Evolutionary conservation across 2,797 vertebrate species (phyloP), one percentile per base, ranked within the genome.

Genomic region (Masticophis lateralis): DNA sequence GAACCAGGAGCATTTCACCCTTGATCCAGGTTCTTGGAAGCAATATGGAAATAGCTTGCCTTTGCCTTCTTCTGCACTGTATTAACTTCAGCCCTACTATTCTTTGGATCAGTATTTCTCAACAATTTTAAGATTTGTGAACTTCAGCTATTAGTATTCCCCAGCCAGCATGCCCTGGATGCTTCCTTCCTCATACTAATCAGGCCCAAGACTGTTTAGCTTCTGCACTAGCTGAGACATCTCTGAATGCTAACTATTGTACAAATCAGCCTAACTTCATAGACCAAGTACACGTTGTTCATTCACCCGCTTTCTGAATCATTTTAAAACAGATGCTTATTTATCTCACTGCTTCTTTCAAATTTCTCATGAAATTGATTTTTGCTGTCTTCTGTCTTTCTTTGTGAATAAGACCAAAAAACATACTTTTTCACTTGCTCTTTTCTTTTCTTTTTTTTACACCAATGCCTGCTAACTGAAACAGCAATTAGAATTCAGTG

Each of bases 391-490:
- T 37, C 51, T 14, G 61, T 79, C 53, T 92, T 91, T 87, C 28
- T 93, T 92, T 94, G 63, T 90, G 13, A 51, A 94, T 69, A 56
- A 66, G 60, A 79, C 20, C 91, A 43, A 60, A 61, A 53, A 28
- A 22, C 7, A 8, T 79, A 53, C 2, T 20, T 86, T 93, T 88
- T 94, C 32, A 74, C 69, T n/a, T 91, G n/a, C 57, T 83, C 37
- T 83, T 10, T 53, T 47, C 47, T 83, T 63, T n/a, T n/a, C n/a
- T n/a, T 37, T 28, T 60, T 28, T 74, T 89, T 47, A 32, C 47
- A 87, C 91, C 18, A 32, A 93, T n/a, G 25, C 37, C 53, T 93
- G 47, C 53, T 87, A 93, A 83, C 86, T 87, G 87, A 94, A 79
- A 25, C 79, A 79, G 59, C 16, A 87, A n/a, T 90, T 90, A 88